A percentile compares a stretch with the other conserved stretches of the same genome.
Conservation (phyloP, 2,113 vertebrate genomes). For the Paedocypris sp. region DNA sequence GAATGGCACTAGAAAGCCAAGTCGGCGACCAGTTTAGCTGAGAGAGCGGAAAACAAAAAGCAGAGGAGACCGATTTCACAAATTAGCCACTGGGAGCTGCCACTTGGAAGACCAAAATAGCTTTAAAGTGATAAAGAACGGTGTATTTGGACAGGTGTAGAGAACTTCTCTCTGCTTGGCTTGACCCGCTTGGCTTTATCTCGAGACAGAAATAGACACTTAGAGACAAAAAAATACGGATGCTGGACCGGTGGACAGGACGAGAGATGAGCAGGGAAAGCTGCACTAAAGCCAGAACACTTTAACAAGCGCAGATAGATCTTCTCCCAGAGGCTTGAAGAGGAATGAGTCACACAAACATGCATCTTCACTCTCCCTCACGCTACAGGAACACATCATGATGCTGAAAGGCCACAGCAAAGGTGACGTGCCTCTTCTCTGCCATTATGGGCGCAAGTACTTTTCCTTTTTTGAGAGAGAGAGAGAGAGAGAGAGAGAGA, state of each 20-base stretch:
- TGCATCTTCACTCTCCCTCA: background rate
- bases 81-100: background rate
- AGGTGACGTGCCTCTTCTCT: background rate
- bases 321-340: slow-evolving; percentile 36
- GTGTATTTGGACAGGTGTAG: too few relatives aligned
- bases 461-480: too few relatives aligned
- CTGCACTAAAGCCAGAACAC: slow-evolving; percentile 31
- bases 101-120: background rate
- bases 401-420: background rate
- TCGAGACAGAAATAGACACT: slow-evolving; percentile 25
- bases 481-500: background rate
- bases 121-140: background rate
- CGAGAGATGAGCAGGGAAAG: slow-evolving; percentile 1
- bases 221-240: slow-evolving; percentile 14
- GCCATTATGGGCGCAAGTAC: background rate
- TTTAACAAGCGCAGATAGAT: slow-evolving; percentile 43
- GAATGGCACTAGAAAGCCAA: too few relatives aligned
- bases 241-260: slow-evolving; percentile 9
- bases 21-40: too few relatives aligned
- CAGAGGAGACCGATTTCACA: background rate
- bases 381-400: slow-evolving; percentile 7
- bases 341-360: slow-evolving; percentile 30
- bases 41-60: too few relatives aligned
- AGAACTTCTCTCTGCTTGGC: slow-evolving; percentile 11
- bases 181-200: slow-evolving; percentile 6